Evolutionary conservation across 2,797 vertebrate genomes (phyloP).

Genomic region (Molossus molossus): DNA sequence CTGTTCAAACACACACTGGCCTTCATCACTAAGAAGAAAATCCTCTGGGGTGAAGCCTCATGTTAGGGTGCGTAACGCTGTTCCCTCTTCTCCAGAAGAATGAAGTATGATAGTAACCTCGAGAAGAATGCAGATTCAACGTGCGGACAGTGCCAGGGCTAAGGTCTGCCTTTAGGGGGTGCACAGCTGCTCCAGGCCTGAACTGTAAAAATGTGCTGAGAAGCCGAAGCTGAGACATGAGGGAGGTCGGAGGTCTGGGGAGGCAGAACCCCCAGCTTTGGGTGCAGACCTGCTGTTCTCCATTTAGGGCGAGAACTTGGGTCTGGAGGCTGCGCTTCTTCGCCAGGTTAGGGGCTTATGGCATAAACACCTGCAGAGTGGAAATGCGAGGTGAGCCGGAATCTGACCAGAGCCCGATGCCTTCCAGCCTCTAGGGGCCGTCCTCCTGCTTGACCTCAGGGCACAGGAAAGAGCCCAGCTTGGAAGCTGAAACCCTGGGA

Average conservation of each 20-base stretch:
- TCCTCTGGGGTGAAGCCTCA: conserved; percentile 58
- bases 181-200: neutral
- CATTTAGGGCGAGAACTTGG: neutral
- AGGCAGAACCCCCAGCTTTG: rapidly evolving
- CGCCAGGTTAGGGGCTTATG: neutral
- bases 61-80: neutral
- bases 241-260: neutral
- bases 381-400: neutral
- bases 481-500: neutral
- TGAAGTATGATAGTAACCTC: neutral
- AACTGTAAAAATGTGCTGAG: neutral
- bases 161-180: neutral
- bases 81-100: neutral
- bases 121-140: neutral
- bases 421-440: neutral
- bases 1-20: conserved; percentile 78
- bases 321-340: neutral
- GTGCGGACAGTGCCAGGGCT: neutral
- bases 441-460: neutral
- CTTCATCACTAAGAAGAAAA: conserved; percentile 51
- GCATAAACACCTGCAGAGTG: neutral
- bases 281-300: neutral
- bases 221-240: neutral
- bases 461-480: too few species aligned
- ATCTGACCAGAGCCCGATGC: neutral